Base-by-base conservation (phyloP, 1,140 invertebrate species). In the Eumaeus atala region DNA sequence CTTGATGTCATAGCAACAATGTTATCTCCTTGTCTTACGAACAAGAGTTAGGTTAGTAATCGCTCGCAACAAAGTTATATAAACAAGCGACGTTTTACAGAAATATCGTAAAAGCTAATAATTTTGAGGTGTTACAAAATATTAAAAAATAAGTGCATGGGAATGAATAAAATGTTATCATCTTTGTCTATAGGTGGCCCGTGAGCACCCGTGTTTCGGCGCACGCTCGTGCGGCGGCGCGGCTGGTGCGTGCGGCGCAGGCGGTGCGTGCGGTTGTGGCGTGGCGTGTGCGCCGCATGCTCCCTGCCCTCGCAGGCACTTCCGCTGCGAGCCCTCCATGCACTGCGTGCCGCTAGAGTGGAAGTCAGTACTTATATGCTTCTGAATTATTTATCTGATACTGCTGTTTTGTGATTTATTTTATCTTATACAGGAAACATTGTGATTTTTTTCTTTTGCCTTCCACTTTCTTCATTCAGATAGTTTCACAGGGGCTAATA, bases 261-360 rank as follows among this genome's bases (percentile, higher is more conserved):
- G 51, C 75, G 89, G 66, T 79, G 84, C 11, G 74, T 91, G 67
- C 97, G 97, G 83, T 91, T 91, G 67, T 97, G 97, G 77, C 91
- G 92, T 12, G 96, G 91, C 91, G 6, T 98, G 97, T 78, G 91
- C 91, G 1, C 87, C 91, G 1, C 87, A 90, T 0, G 38, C 48
- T 38, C 3, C 91, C 5, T 98, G 96, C 79, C 91, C 91, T 3
- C 87, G 90, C 0, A 91, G 93, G 69, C 90, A 94, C 66, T 97
- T 96, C 70, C 91, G 92, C 0, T 98, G 96, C 70, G 89, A 34
- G 63, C 54, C 75, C 67, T 58, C 55, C 28, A 60, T 71, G 64
- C 70, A 82, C 90, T 98, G 97, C 77, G 95, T 98, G 58, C 95
- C 96, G 0, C 81, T 89, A 0, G 88, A 90, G 0, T 97, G 96